Evolutionary conservation across 2,113 vertebrate species (phyloP), one percentile per base, ranked within the genome.

Genomic region (Montifringilla adamsi): DNA sequence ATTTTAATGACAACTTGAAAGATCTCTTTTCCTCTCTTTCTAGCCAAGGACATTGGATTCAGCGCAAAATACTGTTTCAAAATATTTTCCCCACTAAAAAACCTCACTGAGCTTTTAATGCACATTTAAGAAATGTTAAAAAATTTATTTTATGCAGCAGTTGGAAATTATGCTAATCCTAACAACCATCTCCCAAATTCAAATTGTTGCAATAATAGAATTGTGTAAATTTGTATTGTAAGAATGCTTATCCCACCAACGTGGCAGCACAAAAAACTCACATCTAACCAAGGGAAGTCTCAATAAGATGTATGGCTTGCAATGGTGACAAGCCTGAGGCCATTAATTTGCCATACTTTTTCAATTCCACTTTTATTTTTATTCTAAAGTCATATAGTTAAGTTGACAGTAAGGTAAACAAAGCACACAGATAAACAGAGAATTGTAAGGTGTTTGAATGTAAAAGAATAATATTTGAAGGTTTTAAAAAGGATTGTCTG

Each of bases 1-100:
- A 87, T 92, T 89, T 94, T 93, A 94, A 82, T 76, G 84, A 89
- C 91, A 84, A 33, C 46, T 41, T 78, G 44, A 94, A 64, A 82
- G 55, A 49, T 86, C 33, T 84, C 33, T 86, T 37, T 93, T 84
- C 27, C 53, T 68, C 49, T 76, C 74, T 79, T 77, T 84, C 66
- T 37, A 86, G 53, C 30, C 76, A 95, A 93, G 84, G 82, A 91
- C 64, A 66, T 43, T 70, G n/a, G 22, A 80, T 95, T 89, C 31
- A 73, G 60, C 53, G 44, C 53, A 75, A 64, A 74, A 79, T 26
- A 86, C 9, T 31, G 30, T 85, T 93, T 74, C 10, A 80, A 75
- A 90, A 50, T 39, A 1, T 75, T 86, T 94, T 47, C 30, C 9
- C 10, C 16, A 16, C 44, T 89, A 91, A 75, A 70, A 93, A 89